Evolutionary conservation across 2,113 vertebrate genomes (phyloP), one percentile per base, ranked within the genome.

Genomic region (Myrmophylax atrothorax): DNA sequence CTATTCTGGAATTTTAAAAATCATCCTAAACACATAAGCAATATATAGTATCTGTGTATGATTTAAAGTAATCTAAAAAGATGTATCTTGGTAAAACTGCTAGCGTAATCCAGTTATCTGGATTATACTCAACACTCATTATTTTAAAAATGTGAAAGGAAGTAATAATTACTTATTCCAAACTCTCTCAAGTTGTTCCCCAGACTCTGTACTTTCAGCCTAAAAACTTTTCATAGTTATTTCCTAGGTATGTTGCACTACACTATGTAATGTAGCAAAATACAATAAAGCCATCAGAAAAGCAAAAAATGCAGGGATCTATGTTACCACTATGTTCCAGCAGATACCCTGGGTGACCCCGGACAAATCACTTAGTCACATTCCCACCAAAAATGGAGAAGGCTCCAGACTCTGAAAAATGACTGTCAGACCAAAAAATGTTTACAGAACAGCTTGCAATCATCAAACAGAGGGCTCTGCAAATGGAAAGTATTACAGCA

Each of bases 401-500:
- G 42, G 52, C 46, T 95, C 64, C 79, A 96, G 63, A 80, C 50
- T 85, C 78, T 74, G 63, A 83, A 89, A 94, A 92, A 84, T 80
- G 4, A 95, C 85, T 79, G 84, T 67, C 59, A 68, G 75, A 66
- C 70, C 63, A 80, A 87, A 89, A 94, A 94, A 70, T 58, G 59
- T 93, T 95, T 91, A 93, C 55, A 89, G 85, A 88, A 35, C 93
- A 95, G 90, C 84, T 90, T 97, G 67, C 44, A 96, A 50, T 74
- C 85, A 90, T 96, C 84, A 94, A 75, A 90, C 40, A 82, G 72
- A 95, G 38, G 38, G 63, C 68, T 90, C 38, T 84, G 66, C 90
- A 94, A 96, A 89, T 60, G 93, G 95, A 95, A 97, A 96, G 24
- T 90, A 94, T 92, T 94, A 94, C 79, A 80, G 28, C 82, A 95